These are phyloP conservation scores for Bombyx huttoni DNA, from an alignment of 2,888 invertebrate species.

Conservation along the genomic window DNA sequence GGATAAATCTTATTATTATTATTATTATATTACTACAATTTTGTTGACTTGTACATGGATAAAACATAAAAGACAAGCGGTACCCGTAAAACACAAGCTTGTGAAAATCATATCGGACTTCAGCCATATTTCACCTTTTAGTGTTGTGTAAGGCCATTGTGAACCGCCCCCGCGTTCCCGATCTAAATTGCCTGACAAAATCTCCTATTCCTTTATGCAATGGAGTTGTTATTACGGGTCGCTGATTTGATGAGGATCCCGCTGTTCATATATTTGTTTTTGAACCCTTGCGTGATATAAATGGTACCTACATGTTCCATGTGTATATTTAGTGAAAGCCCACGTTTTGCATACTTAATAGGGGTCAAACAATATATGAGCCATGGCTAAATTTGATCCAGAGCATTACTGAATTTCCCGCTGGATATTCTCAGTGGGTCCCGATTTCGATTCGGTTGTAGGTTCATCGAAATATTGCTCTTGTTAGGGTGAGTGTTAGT, in stretches of 20 bases:
- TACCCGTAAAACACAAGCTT: neutral
- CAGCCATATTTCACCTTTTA: neutral
- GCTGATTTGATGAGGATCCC: constrained; percentile 48
- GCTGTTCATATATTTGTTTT: constrained; percentile 13
- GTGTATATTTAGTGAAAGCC: neutral
- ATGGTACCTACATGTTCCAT: neutral
- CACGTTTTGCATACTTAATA: neutral
- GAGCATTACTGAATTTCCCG: no score
- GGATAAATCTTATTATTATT: no score
- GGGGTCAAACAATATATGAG: no score
- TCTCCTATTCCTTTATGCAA: constrained; percentile 52
- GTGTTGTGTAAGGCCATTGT: constrained; percentile 3
- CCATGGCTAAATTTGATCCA: no score
- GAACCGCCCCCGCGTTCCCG: constrained; percentile 37
- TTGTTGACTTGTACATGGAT: no score
- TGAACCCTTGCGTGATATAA: constrained; percentile 4
- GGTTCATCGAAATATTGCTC: no score
- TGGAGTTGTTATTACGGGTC: constrained; percentile 57
- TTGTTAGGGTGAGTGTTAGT: no score
- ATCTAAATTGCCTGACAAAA: constrained; percentile 52
- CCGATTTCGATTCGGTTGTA: no score
- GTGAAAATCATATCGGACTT: neutral
- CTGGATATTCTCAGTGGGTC: no score
- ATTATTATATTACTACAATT: no score
- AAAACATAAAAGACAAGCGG: neutral